Evolutionary conservation across 2,113 vertebrate genomes (phyloP).

Genomic region (Aplodontia rufa): DNA sequence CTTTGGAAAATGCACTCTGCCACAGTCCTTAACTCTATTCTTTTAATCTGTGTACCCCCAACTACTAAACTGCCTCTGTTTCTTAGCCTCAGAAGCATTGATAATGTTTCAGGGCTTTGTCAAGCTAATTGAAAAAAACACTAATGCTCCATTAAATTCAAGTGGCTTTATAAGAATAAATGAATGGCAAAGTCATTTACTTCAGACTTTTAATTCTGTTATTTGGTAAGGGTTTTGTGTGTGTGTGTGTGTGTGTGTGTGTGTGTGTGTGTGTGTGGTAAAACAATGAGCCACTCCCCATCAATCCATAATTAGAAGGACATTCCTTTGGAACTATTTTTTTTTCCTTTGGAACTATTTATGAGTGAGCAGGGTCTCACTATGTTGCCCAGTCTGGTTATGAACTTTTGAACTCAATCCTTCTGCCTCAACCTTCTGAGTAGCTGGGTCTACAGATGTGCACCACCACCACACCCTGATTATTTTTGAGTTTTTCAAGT

Average conservation of each 20-base stretch:
- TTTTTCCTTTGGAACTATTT: not conserved
- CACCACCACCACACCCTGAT: not conserved
- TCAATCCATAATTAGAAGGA: not conserved
- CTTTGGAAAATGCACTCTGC: not conserved
- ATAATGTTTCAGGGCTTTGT: conserved; percentile 34
- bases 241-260: no score
- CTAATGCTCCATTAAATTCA: not conserved
- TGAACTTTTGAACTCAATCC: not conserved
- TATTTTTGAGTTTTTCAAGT: conserved; percentile 29
- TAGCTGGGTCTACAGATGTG: not conserved
- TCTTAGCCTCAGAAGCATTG: not conserved
- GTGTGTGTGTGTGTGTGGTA: no score
- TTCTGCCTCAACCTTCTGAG: not conserved
- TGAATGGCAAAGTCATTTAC: not conserved
- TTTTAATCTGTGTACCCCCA: not conserved
- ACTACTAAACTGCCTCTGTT: not conserved
- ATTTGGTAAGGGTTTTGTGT: conserved; percentile 10
- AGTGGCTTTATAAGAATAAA: conserved; percentile 13
- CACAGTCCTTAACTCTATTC: not conserved
- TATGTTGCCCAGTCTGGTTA: not conserved
- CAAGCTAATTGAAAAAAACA: not conserved
- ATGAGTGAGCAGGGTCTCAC: not conserved
- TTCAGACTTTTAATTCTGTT: not conserved
- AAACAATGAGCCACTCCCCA: not conserved
- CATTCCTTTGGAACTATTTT: not conserved